phyloP scores from a whole-genome alignment of 2,113 vertebrate genomes.

The Laticauda laticaudata region DNA sequence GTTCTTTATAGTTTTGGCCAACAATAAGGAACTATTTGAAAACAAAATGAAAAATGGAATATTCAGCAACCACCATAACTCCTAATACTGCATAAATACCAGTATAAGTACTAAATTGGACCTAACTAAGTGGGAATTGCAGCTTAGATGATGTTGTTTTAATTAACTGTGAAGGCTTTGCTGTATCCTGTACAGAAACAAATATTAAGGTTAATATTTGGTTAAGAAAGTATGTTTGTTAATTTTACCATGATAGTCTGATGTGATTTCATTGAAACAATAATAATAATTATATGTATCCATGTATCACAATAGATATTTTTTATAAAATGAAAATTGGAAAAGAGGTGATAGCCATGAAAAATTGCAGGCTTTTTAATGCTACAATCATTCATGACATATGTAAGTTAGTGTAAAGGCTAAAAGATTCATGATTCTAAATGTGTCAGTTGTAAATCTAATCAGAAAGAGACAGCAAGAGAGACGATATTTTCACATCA shows the following conservation, averaged over 20 bases:
- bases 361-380: neutral
- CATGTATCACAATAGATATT: neutral
- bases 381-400: neutral
- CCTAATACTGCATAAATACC: neutral
- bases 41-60: neutral
- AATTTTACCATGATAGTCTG: neutral
- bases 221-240: neutral
- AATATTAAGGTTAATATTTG: neutral
- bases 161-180: neutral
- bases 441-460: neutral
- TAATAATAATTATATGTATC: neutral
- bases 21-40: neutral
- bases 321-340: neutral
- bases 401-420: neutral
- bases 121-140: neutral
- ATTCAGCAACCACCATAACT: neutral
- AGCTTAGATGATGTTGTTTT: neutral
- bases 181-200: neutral
- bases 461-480: neutral
- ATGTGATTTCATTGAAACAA: neutral
- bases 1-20: slow-evolving; percentile 6
- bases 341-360: neutral
- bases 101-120: neutral
- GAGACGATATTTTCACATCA: neutral
- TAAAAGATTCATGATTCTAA: neutral